Percentiles rank a stretch among this genome's conserved stretches.
Evolutionary conservation across 64 coral and sea anemone genomes (phyloP).

Genomic region (Dendrophyllia cribrosa): DNA sequence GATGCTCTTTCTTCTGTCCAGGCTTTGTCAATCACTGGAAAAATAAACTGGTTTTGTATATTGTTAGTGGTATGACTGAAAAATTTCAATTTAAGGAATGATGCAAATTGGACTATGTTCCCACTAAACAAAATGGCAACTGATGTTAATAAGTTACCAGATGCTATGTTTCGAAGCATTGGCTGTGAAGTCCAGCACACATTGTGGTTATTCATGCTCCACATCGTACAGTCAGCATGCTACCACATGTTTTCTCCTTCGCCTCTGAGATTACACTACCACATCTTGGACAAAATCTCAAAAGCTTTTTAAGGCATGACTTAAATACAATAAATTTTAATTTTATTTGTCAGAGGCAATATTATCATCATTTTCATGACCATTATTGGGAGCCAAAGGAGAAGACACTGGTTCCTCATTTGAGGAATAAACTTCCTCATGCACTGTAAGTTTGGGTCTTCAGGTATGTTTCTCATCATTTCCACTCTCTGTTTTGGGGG

Average conservation of each 20-base stretch:
- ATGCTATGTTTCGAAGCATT: constrained; percentile 20
- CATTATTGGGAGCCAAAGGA: too few species aligned
- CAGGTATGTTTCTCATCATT: too few species aligned
- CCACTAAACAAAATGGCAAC: constrained; percentile 68
- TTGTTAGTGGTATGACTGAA: constrained; percentile 57
- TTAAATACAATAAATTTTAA: background rate
- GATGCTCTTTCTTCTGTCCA: constrained; percentile 43
- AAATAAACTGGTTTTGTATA: constrained; percentile 55
- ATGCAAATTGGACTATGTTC: constrained; percentile 42
- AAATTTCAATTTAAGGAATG: constrained; percentile 44
- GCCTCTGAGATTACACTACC: background rate
- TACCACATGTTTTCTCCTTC: background rate
- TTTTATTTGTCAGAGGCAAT: too few species aligned
- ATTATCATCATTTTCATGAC: too few species aligned
- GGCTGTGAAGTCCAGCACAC: constrained; percentile 45
- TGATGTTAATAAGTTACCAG: constrained; percentile 47
- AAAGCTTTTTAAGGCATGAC: background rate
- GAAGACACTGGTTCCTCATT: too few species aligned
- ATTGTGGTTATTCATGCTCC: constrained; percentile 37
- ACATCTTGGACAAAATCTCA: background rate
- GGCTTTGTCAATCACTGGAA: constrained; percentile 54
- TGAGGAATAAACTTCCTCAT: too few species aligned
- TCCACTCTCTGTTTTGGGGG: too few species aligned
- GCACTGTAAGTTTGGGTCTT: too few species aligned
- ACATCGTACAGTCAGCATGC: constrained; percentile 28